A percentile compares a stretch with the other conserved stretches of the same genome.
Conservation (phyloP, 2,797 vertebrate genomes). For the Paratrypauchen microcephalus region DNA sequence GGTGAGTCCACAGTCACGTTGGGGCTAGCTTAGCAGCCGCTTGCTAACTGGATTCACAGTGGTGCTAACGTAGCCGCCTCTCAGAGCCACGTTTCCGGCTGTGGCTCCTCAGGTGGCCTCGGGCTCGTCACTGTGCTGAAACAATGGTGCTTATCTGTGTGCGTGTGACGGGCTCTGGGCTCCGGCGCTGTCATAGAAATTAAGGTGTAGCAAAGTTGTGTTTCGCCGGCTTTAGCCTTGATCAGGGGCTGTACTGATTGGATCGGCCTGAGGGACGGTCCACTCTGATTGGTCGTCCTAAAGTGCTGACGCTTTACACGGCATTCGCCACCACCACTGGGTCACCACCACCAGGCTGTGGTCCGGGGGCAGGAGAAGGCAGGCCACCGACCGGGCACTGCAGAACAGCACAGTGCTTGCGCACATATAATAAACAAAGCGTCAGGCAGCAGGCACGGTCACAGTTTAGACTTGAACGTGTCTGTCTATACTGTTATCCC, state of each 20-base stretch:
- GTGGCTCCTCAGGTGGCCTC: constrained; percentile 20
- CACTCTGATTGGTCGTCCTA: neutral
- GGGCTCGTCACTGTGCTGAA: neutral
- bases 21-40: constrained; percentile 35
- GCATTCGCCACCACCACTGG: neutral
- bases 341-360: neutral
- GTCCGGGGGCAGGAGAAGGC: neutral
- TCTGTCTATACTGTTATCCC: too few relatives aligned
- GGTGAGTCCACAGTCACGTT: constrained; percentile 73
- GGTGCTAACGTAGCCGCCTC: constrained; percentile 44
- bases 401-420: neutral
- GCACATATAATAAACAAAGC: neutral
- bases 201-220: neutral
- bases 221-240: constrained; percentile 2
- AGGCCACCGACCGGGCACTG: neutral
- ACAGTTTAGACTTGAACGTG: too few relatives aligned
- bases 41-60: constrained; percentile 15
- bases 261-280: neutral
- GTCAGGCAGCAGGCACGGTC: too few relatives aligned
- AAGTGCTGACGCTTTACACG: neutral
- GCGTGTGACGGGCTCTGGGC: neutral
- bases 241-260: neutral
- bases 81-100: constrained; percentile 49
- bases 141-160: neutral
- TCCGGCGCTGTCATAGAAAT: neutral